A percentile compares a stretch with the other conserved stretches of the same genome.
Evolutionary conservation across 1,140 invertebrate species (phyloP).

Genomic region (Drosophila baimaii): DNA sequence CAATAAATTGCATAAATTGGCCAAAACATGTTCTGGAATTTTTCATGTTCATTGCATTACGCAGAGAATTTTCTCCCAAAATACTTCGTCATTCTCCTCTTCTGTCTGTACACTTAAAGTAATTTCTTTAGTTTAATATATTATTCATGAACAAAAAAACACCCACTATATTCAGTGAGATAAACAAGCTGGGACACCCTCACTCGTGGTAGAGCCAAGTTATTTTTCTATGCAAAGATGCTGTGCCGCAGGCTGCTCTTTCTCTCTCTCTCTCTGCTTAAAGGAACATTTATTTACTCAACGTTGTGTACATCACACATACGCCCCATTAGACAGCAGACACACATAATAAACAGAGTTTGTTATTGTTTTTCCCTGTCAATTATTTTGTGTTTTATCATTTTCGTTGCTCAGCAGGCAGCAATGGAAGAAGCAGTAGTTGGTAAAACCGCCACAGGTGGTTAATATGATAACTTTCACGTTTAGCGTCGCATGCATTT

Average conservation of each 20-base stretch:
- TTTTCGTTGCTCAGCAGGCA: slow-evolving; percentile 5
- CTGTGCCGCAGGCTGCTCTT: slow-evolving; percentile 1
- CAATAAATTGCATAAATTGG: neutral
- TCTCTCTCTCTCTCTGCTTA: neutral
- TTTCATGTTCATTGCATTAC: neutral
- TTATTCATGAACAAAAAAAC: slow-evolving; percentile 50
- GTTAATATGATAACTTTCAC: slow-evolving; percentile 79
- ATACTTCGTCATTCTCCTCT: neutral
- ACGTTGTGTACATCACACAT: slow-evolving; percentile 71
- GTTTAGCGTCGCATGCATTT: slow-evolving; percentile 66
- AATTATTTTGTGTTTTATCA: slow-evolving; percentile 18
- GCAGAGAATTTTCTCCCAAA: neutral
- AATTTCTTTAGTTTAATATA: slow-evolving; percentile 41
- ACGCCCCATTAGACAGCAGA: slow-evolving; percentile 69
- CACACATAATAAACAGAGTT: slow-evolving; percentile 71
- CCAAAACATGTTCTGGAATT: neutral
- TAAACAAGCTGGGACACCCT: slow-evolving; percentile 1
- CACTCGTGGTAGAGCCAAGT: slow-evolving; percentile 46
- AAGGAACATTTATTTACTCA: slow-evolving; percentile 70
- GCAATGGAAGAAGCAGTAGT: neutral
- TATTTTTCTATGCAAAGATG: slow-evolving; percentile 63
- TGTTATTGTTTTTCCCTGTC: slow-evolving; percentile 45
- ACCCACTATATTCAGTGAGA: neutral
- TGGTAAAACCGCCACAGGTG: slow-evolving; percentile 67
- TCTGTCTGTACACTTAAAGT: slow-evolving; percentile 19